These are phyloP conservation scores for Myotis pilosus DNA, from an alignment of 2,797 vertebrate species.

Conservation along the genomic window DNA sequence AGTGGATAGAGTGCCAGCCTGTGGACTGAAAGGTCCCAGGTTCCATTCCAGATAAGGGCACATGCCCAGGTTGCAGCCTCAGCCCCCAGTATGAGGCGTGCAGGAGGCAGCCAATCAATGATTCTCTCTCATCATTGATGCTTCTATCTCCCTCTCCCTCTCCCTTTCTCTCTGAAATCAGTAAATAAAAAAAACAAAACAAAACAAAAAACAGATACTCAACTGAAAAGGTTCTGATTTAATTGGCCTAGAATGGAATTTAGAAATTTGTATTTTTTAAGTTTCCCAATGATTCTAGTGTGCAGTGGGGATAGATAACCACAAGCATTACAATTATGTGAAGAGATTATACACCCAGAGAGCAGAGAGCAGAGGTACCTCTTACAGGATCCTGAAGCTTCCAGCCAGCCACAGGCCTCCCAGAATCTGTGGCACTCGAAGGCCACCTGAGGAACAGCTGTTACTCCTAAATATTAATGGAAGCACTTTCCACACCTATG, in stretches of 20 bases:
- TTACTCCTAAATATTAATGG: background rate
- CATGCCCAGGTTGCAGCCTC: too few species aligned
- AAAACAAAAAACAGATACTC: background rate
- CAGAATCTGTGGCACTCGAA: background rate
- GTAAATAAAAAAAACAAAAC: too few species aligned
- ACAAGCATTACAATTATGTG: background rate
- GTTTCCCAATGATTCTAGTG: background rate
- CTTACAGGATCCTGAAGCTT: background rate
- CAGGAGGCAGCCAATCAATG: too few species aligned
- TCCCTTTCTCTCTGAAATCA: too few species aligned
- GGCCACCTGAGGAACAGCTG: background rate
- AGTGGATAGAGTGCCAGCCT: too few species aligned
- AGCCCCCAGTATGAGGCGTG: too few species aligned
- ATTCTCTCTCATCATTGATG: too few species aligned
- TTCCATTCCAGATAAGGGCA: too few species aligned
- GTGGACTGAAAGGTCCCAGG: too few species aligned
- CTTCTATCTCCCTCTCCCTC: too few species aligned
- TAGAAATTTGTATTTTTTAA: background rate
- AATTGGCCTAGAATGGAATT: background rate
- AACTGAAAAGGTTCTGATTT: background rate
- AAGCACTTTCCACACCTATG: background rate
- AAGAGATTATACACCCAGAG: background rate
- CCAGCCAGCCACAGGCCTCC: too few species aligned
- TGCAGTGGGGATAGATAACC: background rate
- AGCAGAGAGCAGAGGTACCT: background rate